Evolutionary conservation across 2,797 vertebrate species (phyloP).

Genomic region (Pogonophryne albipinna): DNA sequence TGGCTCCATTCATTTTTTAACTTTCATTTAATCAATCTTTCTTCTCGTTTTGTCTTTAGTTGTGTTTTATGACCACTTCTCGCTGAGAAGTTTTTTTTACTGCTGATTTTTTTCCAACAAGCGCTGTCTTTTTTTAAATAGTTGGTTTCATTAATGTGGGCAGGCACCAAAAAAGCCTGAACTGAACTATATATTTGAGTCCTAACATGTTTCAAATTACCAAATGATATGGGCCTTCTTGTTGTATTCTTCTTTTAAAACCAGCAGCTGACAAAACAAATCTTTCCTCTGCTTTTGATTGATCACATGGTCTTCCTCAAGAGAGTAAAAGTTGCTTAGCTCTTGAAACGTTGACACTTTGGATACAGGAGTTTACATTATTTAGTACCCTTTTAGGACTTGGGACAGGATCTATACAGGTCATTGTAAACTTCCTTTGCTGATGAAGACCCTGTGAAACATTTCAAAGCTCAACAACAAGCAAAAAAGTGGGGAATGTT

Average conservation of each 20-base stretch:
- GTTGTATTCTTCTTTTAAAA: no score
- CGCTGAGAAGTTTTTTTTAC: neutral
- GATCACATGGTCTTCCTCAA: constrained; percentile 5
- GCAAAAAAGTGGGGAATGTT: neutral
- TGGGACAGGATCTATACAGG: neutral
- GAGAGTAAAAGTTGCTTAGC: neutral
- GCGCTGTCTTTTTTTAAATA: neutral
- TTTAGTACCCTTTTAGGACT: neutral
- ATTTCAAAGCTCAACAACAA: neutral
- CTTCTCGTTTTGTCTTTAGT: neutral
- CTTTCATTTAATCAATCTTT: neutral
- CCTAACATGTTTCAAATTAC: no score
- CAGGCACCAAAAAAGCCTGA: no score
- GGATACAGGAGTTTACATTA: neutral
- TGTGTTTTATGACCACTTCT: neutral
- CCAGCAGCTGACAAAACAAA: neutral
- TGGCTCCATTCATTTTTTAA: neutral
- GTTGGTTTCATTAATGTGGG: no score
- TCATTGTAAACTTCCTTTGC: neutral
- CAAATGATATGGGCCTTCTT: neutral
- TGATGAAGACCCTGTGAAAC: neutral
- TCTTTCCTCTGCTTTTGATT: neutral
- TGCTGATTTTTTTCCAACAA: neutral
- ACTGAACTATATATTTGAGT: no score
- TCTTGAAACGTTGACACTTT: neutral